Evolutionary conservation across 2,888 invertebrate genomes (phyloP).

Genomic region (Cataglyphis albicans): DNA sequence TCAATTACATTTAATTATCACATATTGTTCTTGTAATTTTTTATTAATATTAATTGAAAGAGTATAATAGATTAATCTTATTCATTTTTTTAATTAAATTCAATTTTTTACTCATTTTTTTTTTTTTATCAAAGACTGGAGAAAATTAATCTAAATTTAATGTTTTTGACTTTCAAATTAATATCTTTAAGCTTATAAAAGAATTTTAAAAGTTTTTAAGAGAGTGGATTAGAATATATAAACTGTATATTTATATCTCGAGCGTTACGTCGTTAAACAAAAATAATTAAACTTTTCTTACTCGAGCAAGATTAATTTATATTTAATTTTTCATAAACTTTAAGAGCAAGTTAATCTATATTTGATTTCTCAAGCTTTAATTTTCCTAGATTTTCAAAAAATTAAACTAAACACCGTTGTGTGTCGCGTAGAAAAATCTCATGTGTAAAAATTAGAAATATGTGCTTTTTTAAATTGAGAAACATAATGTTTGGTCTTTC

Average conservation of each 20-base stretch:
- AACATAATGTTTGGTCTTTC: background rate
- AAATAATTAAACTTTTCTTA: background rate
- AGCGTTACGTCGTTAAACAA: background rate
- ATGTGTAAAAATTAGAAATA: background rate
- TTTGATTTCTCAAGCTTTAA: background rate
- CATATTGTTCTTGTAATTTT: background rate
- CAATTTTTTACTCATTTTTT: too few relatives aligned
- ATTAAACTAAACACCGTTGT: background rate
- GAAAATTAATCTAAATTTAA: slow-evolving; percentile 5
- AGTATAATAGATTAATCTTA: background rate
- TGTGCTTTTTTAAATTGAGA: background rate
- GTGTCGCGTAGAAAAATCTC: background rate
- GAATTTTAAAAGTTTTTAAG: background rate
- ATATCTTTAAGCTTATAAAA: background rate
- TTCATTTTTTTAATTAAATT: background rate
- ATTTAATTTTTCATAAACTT: background rate
- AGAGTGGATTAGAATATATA: background rate
- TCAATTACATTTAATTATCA: background rate
- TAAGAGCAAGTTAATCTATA: background rate
- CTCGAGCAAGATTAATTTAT: background rate
- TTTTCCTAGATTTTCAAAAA: background rate
- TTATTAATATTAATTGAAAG: background rate
- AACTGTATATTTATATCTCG: background rate
- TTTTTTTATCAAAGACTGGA: background rate
- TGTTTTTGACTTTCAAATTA: background rate